These are phyloP conservation scores for Eupithecia subfuscata DNA, from an alignment of 2,888 invertebrate genomes.

Conservation along the genomic window DNA sequence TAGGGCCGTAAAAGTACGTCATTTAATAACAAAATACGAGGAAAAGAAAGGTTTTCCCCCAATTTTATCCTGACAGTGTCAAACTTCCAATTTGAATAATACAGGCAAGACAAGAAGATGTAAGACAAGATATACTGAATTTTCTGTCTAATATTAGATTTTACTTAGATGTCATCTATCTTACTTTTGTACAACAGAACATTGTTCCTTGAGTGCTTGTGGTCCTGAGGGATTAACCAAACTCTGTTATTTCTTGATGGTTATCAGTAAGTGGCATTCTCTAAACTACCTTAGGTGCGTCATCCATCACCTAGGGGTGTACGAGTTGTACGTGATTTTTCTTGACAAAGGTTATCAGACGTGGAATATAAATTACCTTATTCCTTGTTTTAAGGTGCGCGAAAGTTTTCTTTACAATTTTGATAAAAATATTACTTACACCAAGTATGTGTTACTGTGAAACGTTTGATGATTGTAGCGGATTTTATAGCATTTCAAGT, in stretches of 20 bases:
- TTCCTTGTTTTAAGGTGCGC: not conserved
- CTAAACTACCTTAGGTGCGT: not conserved
- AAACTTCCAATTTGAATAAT: not conserved
- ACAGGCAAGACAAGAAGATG: no score
- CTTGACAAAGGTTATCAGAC: not conserved
- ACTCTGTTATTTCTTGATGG: not conserved
- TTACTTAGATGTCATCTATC: not conserved
- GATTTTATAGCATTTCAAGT: not conserved
- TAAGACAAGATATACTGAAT: not conserved
- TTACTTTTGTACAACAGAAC: not conserved
- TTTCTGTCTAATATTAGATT: not conserved
- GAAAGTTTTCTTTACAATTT: not conserved
- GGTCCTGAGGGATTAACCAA: not conserved
- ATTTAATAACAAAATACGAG: not conserved
- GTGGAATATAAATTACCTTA: not conserved
- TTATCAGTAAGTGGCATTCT: conserved; percentile 1
- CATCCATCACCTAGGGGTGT: not conserved
- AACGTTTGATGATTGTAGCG: not conserved
- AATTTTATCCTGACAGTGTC: not conserved
- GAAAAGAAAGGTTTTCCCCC: not conserved
- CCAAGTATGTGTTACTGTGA: not conserved
- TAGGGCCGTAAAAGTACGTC: not conserved
- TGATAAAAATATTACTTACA: not conserved
- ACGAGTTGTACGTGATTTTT: not conserved
- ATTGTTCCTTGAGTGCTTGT: not conserved